Percentiles rank a stretch among this genome's conserved stretches.
Conservation (phyloP, 1,140 invertebrate species). For the Centruroides sculpturatus region DNA sequence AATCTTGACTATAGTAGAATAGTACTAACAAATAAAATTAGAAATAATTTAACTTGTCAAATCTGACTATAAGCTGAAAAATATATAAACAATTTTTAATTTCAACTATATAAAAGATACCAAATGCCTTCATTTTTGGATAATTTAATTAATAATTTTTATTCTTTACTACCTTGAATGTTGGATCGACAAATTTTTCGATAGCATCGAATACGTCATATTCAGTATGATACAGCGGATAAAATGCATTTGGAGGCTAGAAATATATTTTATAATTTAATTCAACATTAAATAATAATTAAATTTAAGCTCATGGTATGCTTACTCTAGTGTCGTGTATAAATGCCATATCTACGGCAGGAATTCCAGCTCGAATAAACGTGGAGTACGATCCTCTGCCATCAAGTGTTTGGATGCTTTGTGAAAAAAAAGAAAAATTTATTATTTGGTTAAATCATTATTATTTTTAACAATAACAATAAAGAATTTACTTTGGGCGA, state of each 20-base stretch:
- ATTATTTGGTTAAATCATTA: too few species aligned
- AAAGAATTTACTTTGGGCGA: conserved; percentile 14
- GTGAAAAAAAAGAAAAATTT: background rate
- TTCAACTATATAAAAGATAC: too few species aligned
- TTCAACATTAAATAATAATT: too few species aligned
- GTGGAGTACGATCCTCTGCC: conserved; percentile 19
- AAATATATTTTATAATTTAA: too few species aligned
- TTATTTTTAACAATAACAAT: background rate
- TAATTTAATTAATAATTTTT: too few species aligned
- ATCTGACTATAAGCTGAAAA: too few species aligned
- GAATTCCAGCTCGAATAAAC: conserved; percentile 21
- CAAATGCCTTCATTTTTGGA: too few species aligned
- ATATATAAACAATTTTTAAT: too few species aligned
- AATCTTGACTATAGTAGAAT: conserved; percentile 18
- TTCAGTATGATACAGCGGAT: conserved; percentile 26
- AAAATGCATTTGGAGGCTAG: conserved; percentile 8
- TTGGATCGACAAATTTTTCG: conserved; percentile 24
- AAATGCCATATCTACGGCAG: conserved; percentile 21
- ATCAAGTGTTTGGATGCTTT: conserved; percentile 19
- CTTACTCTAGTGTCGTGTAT: conserved; percentile 8
- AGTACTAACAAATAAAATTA: conserved; percentile 12
- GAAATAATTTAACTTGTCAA: background rate
- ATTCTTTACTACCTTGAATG: conserved; percentile 11
- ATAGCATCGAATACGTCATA: conserved; percentile 26
- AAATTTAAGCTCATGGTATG: too few species aligned